Evolutionary conservation across 2,888 invertebrate genomes (phyloP).

Genomic region (Quadroppia sp.): DNA sequence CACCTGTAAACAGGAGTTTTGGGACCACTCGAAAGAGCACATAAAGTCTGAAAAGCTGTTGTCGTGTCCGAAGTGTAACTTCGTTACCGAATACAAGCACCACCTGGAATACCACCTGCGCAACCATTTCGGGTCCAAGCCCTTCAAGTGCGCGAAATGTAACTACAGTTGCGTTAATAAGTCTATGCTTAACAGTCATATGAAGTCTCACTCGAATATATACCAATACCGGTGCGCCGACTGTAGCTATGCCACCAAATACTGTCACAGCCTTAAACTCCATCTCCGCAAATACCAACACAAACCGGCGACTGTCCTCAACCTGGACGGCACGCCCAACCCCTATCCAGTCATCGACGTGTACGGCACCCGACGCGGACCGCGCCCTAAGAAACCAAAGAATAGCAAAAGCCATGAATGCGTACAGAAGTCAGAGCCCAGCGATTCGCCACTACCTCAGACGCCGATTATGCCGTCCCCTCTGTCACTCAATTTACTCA

Average conservation of each 20-base stretch:
- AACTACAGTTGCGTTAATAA: constrained; percentile 91
- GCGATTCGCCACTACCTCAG: constrained; percentile 16
- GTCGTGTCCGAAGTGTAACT: constrained; percentile 85
- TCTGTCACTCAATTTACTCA: constrained; percentile 3
- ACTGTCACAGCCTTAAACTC: constrained; percentile 92
- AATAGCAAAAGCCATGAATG: neutral
- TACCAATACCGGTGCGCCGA: constrained; percentile 89
- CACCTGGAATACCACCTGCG: constrained; percentile 94
- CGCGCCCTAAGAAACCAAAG: constrained; percentile 58
- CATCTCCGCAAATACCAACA: constrained; percentile 90
- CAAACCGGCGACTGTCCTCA: constrained; percentile 80
- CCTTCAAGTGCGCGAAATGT: constrained; percentile 87
- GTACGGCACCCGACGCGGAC: constrained; percentile 81
- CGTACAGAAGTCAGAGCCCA: constrained; percentile 4
- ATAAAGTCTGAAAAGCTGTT: constrained; percentile 89
- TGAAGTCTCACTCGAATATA: constrained; percentile 80
- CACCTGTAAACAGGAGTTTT: constrained; percentile 82
- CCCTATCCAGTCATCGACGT: constrained; percentile 82
- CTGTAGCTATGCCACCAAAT: constrained; percentile 95
- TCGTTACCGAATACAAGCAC: constrained; percentile 98
- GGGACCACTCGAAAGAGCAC: constrained; percentile 83
- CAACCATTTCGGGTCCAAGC: constrained; percentile 91
- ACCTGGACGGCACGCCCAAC: constrained; percentile 82
- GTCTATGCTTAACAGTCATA: constrained; percentile 97
- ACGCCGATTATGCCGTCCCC: constrained; percentile 2